These are phyloP conservation scores for Drosophila repleta DNA, from an alignment of 1,140 invertebrate species.

Conservation along the genomic window DNA sequence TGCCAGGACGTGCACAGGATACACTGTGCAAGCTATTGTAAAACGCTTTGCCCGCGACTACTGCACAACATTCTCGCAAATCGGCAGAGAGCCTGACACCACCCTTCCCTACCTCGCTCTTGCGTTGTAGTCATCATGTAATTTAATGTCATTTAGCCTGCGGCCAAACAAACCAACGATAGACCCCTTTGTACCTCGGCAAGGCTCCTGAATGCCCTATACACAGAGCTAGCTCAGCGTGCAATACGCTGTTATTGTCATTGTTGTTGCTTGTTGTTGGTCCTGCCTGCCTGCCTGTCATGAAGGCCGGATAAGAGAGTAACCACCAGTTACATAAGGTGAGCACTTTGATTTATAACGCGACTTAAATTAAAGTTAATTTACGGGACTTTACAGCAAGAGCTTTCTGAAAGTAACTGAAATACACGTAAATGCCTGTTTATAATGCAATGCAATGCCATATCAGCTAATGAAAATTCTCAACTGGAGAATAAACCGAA, in stretches of 20 bases:
- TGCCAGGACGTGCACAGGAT: slow-evolving; percentile 73
- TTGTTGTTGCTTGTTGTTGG: slow-evolving; percentile 25
- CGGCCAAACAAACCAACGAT: slow-evolving; percentile 61
- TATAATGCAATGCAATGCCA: too few species aligned
- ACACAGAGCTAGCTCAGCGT: slow-evolving; percentile 28
- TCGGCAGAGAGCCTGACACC: slow-evolving; percentile 34
- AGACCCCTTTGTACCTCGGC: slow-evolving; percentile 34
- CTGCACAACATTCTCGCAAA: slow-evolving; percentile 57
- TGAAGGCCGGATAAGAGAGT: slow-evolving; percentile 18
- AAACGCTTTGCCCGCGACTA: slow-evolving; percentile 57
- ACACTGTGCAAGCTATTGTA: slow-evolving; percentile 77
- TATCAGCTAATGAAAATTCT: too few species aligned
- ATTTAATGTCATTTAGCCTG: slow-evolving; percentile 80
- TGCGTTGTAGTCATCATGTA: slow-evolving; percentile 54
- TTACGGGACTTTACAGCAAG: slow-evolving; percentile 9
- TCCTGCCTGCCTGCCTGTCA: neutral
- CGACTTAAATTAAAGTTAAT: slow-evolving; percentile 38
- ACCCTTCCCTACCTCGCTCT: slow-evolving; percentile 4
- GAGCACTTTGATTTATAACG: slow-evolving; percentile 37
- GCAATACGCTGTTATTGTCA: slow-evolving; percentile 35
- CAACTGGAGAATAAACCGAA: too few species aligned
- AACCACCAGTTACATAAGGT: slow-evolving; percentile 12
- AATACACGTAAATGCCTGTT: too few species aligned
- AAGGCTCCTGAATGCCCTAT: slow-evolving; percentile 19
- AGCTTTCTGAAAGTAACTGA: neutral